Evolutionary conservation across 2,113 vertebrate species (phyloP).

Genomic region (Indicator maculatus): DNA sequence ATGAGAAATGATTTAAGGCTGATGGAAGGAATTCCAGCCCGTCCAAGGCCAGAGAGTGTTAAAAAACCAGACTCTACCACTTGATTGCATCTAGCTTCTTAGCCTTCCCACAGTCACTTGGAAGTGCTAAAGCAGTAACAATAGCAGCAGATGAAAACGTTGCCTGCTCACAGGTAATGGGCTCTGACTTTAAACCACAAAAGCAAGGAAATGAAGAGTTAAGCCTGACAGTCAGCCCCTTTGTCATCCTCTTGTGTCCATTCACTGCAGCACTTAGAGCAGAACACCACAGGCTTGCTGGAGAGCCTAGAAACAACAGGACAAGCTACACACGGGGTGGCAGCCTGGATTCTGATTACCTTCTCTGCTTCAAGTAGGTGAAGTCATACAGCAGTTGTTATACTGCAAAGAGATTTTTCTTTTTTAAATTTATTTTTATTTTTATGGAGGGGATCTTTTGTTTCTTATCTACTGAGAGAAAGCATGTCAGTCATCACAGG

Average conservation of each 20-base stretch:
- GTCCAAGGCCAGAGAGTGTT: conserved; percentile 32
- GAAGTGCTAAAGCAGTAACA: conserved; percentile 34
- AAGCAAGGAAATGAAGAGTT: conserved; percentile 57
- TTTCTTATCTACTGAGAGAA: conserved; percentile 16
- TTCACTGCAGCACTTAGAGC: conserved; percentile 36
- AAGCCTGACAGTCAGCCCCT: conserved; percentile 37
- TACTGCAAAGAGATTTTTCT: background rate
- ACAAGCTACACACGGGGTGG: conserved; percentile 20
- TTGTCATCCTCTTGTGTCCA: conserved; percentile 47
- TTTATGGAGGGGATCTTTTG: background rate
- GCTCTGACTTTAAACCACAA: conserved; percentile 39
- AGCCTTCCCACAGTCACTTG: conserved; percentile 23
- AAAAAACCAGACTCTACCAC: conserved; percentile 20
- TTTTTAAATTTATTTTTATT: background rate
- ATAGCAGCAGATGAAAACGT: background rate
- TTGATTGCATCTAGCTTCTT: conserved; percentile 33
- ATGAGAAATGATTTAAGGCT: conserved; percentile 51
- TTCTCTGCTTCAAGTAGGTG: background rate
- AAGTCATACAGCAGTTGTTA: background rate
- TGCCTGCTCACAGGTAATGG: conserved; percentile 24
- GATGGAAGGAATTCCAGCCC: conserved; percentile 38
- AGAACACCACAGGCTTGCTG: conserved; percentile 10
- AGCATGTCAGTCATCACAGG: background rate
- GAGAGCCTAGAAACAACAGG: conserved; percentile 30
- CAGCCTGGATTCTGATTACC: conserved; percentile 7